A percentile compares a stretch with the other conserved stretches of the same genome.
These are phyloP conservation scores for Planococcus citri DNA, from an alignment of 1,140 invertebrate genomes.

Conservation along the genomic window DNA sequence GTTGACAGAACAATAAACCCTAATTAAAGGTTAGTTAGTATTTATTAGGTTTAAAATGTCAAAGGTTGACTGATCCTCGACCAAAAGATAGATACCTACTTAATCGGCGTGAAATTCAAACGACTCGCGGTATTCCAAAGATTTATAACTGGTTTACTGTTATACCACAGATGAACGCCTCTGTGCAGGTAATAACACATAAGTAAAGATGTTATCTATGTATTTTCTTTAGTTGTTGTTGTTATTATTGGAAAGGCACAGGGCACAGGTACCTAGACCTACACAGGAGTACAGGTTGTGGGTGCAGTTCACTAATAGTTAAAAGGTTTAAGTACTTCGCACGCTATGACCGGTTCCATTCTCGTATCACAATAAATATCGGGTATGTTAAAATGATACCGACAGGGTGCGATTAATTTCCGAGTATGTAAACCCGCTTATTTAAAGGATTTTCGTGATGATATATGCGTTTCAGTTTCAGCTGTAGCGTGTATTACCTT, in stretches of 20 bases:
- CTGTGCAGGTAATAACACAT: not conserved
- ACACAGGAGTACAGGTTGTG: not conserved
- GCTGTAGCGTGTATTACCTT: not conserved
- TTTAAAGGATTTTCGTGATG: constrained; percentile 8
- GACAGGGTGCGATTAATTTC: constrained; percentile 2
- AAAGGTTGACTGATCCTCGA: not conserved
- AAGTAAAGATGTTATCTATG: not conserved
- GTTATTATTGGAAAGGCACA: not conserved
- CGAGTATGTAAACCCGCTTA: not conserved
- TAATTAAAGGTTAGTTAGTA: not conserved
- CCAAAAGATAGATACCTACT: not conserved
- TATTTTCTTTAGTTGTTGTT: too few species aligned
- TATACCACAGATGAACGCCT: not conserved
- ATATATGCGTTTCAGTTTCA: not conserved
- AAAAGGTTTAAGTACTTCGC: not conserved
- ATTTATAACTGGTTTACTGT: constrained; percentile 3
- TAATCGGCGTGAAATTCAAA: constrained; percentile 7
- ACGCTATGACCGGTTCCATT: not conserved
- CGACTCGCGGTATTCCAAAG: not conserved
- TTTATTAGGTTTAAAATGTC: too few species aligned
- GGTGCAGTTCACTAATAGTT: not conserved
- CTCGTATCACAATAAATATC: not conserved
- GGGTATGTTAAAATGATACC: not conserved
- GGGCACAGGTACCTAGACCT: too few species aligned
- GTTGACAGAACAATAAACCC: not conserved